Base-by-base conservation (phyloP, 2,797 vertebrate species). In the Eulemur rubriventer region DNA sequence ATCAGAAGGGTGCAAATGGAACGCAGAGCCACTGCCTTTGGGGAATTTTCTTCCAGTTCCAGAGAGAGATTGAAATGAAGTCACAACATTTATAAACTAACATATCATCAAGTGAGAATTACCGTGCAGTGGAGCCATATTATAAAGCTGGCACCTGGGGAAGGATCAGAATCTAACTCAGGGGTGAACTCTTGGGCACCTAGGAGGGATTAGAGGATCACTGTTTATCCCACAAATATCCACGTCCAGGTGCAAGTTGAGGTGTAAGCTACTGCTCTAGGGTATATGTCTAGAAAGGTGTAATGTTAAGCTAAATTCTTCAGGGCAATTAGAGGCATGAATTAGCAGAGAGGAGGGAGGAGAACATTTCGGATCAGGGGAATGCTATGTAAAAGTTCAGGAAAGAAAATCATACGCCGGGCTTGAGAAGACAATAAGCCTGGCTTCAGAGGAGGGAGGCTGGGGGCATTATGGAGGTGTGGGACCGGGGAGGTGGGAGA, bases 41-140 rank as follows among this genome's bases (percentile, higher is more conserved):
- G 95, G 96, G 87, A 63, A 57, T 97, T 96, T 91, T 87, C 61
- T 59, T 89, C 63, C 65, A 41, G 87, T 92, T 92, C 41, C 0
- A 28, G 75, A 89, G 85, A 96, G 85, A 94, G 93, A 93, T 35
- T 96, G 95, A 97, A 97, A 96, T 95, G 95, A 94, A 96, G 93
- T 84, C 89, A 92, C 82, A 89, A 46, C 78, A 76, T 95, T 94
- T 94, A 95, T 93, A 96, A 96, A 95, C 82, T 86, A 97, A 97
- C 95, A 63, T 85, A 78, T 87, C 63, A 67, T 63, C 46, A 61
- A 80, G 70, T 43, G 65, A 93, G 93, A 93, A 96, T 83, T 65
- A 76, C 59, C 76, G 61, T 46, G 28, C 59, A 1, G 26, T 28
- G 16, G 63, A 86, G 43, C 67, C 59, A 9, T 26, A 46, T 50